Evolutionary conservation across 1,140 invertebrate genomes (phyloP).

Genomic region (Globodera rostochiensis): DNA sequence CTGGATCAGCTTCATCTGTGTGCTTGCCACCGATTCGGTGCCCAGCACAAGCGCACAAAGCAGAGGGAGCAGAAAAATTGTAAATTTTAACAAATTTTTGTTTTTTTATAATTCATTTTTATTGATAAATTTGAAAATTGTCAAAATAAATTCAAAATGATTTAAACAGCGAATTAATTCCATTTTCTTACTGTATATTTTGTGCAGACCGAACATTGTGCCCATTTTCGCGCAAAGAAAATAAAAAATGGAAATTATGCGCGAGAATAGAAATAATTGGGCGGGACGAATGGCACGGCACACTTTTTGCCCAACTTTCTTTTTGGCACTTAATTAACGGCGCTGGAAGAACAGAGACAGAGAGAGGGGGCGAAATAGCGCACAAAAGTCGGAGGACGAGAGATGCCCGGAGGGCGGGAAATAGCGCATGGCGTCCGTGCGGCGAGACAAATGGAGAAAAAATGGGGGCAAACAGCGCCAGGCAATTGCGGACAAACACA

Average conservation of each 20-base stretch:
- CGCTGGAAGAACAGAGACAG: neutral
- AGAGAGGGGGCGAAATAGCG: neutral
- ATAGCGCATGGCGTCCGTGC: neutral
- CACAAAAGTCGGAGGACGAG: too few relatives aligned
- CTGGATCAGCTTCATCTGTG: slow-evolving; percentile 61
- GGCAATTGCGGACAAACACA: too few relatives aligned
- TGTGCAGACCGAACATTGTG: neutral
- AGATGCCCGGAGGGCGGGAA: neutral
- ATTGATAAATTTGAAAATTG: neutral
- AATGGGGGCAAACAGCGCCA: neutral
- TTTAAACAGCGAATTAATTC: neutral
- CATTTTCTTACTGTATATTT: neutral
- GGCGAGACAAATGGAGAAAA: neutral
- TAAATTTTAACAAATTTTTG: neutral
- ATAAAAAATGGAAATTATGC: neutral
- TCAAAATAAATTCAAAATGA: neutral
- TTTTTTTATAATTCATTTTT: neutral
- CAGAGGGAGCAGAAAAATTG: neutral
- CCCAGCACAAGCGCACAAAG: neutral
- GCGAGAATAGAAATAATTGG: neutral
- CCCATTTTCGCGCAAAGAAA: neutral
- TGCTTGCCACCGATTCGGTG: slow-evolving; percentile 2
- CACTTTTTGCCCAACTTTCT: neutral
- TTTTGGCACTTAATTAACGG: neutral
- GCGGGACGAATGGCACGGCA: neutral